phyloP scores from a whole-genome alignment of 35 echinoderm and acorn worm genomes.

The Heliocidaris tuberculata region DNA sequence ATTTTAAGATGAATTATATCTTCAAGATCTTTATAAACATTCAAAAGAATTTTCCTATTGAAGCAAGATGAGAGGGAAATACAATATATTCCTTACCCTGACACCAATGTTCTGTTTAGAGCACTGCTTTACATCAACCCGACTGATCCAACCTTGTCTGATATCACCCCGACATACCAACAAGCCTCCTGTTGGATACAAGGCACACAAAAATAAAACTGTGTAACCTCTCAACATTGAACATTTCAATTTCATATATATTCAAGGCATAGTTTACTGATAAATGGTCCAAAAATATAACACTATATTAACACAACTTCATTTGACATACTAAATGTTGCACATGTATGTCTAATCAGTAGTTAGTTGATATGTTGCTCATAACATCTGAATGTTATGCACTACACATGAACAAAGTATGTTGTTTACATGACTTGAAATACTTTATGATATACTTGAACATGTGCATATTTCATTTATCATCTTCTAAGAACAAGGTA shows the following conservation, averaged over 20 bases:
- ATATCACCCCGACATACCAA: slow-evolving; percentile 85
- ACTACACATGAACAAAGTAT: too few relatives aligned
- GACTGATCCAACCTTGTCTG: slow-evolving; percentile 89
- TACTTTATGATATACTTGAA: too few relatives aligned
- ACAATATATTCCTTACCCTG: slow-evolving; percentile 61
- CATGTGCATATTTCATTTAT: too few relatives aligned
- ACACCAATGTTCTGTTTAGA: slow-evolving; percentile 81
- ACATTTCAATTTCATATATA: neutral
- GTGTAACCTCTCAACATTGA: neutral
- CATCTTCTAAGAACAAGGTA: too few relatives aligned
- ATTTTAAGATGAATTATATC: neutral
- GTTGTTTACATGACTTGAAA: too few relatives aligned
- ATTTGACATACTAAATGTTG: too few relatives aligned
- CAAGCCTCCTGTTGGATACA: slow-evolving; percentile 67
- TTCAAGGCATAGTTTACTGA: too few relatives aligned
- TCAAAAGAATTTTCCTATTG: neutral
- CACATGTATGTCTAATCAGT: too few relatives aligned
- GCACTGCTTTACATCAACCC: slow-evolving; percentile 79
- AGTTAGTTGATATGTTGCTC: too few relatives aligned
- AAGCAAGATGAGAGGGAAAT: neutral
- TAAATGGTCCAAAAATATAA: too few relatives aligned
- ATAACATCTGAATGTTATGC: too few relatives aligned
- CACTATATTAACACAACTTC: too few relatives aligned
- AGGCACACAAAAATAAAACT: neutral
- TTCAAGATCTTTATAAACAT: neutral